These are phyloP conservation scores for Dipodomys merriami DNA, from an alignment of 2,113 vertebrate genomes.

Conservation along the genomic window DNA sequence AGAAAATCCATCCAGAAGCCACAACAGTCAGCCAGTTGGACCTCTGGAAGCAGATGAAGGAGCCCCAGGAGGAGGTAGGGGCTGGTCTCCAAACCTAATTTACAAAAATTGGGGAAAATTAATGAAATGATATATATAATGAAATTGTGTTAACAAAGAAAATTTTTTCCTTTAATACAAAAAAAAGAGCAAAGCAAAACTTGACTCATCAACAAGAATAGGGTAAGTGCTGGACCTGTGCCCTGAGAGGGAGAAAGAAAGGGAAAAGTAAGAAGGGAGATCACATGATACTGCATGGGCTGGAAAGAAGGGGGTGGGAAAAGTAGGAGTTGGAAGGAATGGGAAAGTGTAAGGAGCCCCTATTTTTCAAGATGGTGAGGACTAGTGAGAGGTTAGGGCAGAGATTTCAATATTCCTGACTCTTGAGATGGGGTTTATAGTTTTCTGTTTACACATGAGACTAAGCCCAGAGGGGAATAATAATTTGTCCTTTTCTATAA, in stretches of 20 bases:
- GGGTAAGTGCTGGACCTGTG: too few relatives aligned
- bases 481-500: not conserved
- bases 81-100: not conserved
- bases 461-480: not conserved
- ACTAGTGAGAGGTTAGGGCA: not conserved
- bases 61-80: not conserved
- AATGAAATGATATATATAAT: too few relatives aligned
- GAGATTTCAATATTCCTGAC: not conserved
- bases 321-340: too few relatives aligned
- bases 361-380: not conserved
- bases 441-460: slow-evolving; percentile 23
- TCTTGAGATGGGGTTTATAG: not conserved
- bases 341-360: not conserved
- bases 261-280: not conserved
- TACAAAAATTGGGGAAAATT: too few relatives aligned
- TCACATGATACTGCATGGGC: not conserved
- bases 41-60: too few relatives aligned
- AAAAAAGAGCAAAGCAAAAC: too few relatives aligned
- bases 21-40: not conserved
- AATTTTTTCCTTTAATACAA: too few relatives aligned
- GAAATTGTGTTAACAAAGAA: too few relatives aligned
- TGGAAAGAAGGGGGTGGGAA: not conserved
- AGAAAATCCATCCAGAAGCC: not conserved
- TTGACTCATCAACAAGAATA: not conserved
- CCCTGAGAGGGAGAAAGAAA: not conserved